Percentiles rank a stretch among this genome's conserved stretches.
Conservation (phyloP, 2,888 invertebrate genomes). For the Cephus runcator region DNA sequence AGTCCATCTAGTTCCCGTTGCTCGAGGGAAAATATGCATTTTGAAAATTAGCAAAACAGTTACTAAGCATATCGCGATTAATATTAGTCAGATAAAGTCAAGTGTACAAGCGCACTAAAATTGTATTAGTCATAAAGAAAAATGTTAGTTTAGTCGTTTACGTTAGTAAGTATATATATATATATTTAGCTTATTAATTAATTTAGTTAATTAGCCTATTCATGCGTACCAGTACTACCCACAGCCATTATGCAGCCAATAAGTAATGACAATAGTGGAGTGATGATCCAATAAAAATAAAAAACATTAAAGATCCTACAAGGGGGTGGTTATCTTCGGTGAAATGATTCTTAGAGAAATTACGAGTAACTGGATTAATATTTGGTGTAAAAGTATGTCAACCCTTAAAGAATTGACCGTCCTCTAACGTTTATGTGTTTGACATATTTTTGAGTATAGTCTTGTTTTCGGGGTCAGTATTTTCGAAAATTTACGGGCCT, state of each 20-base stretch:
- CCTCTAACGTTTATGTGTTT: background rate
- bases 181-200: background rate
- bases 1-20: background rate
- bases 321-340: background rate
- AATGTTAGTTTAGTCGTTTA: background rate
- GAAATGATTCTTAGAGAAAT: background rate
- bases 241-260: background rate
- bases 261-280: background rate
- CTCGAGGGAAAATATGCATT: background rate
- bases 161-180: background rate
- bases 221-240: background rate
- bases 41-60: background rate
- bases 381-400: background rate
- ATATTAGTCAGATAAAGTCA: background rate
- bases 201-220: background rate
- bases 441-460: background rate
- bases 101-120: background rate
- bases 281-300: background rate
- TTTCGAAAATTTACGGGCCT: constrained; percentile 36
- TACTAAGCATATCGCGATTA: background rate
- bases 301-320: background rate
- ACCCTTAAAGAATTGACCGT: background rate
- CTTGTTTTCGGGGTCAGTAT: constrained; percentile 21
- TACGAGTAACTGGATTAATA: background rate
- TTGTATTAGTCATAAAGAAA: too few species aligned